Evolutionary conservation across 2,888 invertebrate genomes (phyloP), one percentile per base, ranked within the genome.

Genomic region (Elmis aenea): DNA sequence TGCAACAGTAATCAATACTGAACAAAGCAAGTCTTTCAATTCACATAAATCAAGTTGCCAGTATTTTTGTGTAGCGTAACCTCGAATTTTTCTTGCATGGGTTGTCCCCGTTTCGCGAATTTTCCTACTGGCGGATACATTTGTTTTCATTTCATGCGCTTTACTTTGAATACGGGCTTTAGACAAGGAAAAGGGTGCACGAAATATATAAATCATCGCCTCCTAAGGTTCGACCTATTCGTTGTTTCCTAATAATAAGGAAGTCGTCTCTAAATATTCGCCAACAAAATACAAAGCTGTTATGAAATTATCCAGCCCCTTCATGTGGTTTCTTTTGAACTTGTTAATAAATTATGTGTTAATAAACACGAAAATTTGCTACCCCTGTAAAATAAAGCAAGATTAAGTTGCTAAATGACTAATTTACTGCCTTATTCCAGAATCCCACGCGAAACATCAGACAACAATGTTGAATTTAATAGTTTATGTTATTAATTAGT

Each of bases 211-310:
- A 45, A 45, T 48, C 42, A 48, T 45, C 43, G 33, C 34, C 38
- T 26, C 32, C 37, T 33, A 37, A 43, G 37, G 43, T 46, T 34
- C 48, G 34, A 37, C 45, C 45, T 43, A 38, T 45, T 45, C 35
- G 31, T 28, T 48, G 45, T 48, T 45, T 39, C 32, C 21, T 32
- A 27, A 37, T 32, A 32, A 37, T 31, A 32, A n/a, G n/a, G n/a
- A 31, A 37, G 31, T 27, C 26, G 27, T 28, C 27, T 36, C 32
- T 32, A 26, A 24, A 21, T n/a, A n/a, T n/a, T n/a, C n/a, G 15
- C 21, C 13, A 37, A 31, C 13, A 22, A 12, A 15, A 10, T 14
- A 32, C 22, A 27, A 22, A 27, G 29, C 30, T 13, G 20, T 13
- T 15, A 16, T 31, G 23, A n/a, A n/a, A n/a, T n/a, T n/a, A n/a